These are phyloP conservation scores for Eurytoma adleriae DNA, from an alignment of 2,888 invertebrate genomes.

Conservation along the genomic window DNA sequence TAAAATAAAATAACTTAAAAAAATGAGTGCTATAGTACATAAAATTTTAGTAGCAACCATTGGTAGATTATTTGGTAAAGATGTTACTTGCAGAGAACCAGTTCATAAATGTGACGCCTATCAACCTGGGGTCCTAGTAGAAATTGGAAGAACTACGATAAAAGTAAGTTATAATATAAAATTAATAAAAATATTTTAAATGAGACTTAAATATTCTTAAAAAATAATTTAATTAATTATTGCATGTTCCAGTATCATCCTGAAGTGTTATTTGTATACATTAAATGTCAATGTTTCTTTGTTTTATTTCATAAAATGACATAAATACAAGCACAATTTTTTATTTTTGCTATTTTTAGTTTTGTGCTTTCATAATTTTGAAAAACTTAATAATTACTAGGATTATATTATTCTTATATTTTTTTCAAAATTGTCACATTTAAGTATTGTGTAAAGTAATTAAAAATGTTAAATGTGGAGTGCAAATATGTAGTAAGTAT, in stretches of 20 bases:
- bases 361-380: background rate
- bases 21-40: constrained; percentile 67
- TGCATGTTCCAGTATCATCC: too few relatives aligned
- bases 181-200: background rate
- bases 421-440: background rate
- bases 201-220: background rate
- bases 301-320: too few relatives aligned
- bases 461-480: constrained; percentile 12
- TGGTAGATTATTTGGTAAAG: constrained; percentile 70
- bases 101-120: constrained; percentile 70
- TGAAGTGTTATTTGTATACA: too few relatives aligned
- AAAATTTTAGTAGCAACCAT: constrained; percentile 67
- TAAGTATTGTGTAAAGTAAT: background rate
- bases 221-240: too few relatives aligned
- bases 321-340: too few relatives aligned
- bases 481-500: constrained; percentile 20
- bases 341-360: too few relatives aligned
- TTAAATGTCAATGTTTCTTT: too few relatives aligned
- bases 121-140: constrained; percentile 70
- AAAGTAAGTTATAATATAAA: constrained; percentile 62
- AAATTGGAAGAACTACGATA: constrained; percentile 68
- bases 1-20: constrained; percentile 3
- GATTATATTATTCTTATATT: background rate
- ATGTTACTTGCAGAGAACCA: constrained; percentile 71
- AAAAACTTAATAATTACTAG: background rate